Conservation (phyloP, 2,888 invertebrate species). For the Cryptocephalus primarius region DNA sequence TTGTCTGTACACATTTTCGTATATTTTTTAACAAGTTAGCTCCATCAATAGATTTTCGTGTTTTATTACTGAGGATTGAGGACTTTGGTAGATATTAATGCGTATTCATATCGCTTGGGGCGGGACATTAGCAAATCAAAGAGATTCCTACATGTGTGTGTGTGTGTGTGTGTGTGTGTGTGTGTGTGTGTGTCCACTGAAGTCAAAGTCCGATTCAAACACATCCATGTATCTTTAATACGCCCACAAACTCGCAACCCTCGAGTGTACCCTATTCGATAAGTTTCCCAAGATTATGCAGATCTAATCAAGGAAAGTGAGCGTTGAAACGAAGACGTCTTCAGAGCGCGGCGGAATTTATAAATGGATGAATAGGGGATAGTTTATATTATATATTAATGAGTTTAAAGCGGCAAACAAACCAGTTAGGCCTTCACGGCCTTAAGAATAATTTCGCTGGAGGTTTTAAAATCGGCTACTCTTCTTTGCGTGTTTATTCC, state of each 20-base stretch:
- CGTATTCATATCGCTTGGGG: constrained; percentile 21
- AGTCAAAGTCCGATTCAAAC: constrained; percentile 11
- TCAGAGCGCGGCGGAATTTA: constrained; percentile 2
- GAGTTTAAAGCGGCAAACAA: too few relatives aligned
- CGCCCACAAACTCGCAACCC: constrained; percentile 14
- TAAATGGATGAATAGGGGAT: not conserved
- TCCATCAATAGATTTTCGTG: too few relatives aligned
- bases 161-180: constrained; percentile 21
- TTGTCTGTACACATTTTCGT: too few relatives aligned
- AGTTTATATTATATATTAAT: not conserved
- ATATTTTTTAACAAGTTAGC: too few relatives aligned
- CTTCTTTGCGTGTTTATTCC: not conserved
- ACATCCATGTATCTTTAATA: constrained; percentile 22
- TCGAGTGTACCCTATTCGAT: constrained; percentile 14
- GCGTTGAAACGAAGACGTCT: constrained; percentile 1
- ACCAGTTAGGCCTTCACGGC: too few relatives aligned
- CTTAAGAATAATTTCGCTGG: too few relatives aligned
- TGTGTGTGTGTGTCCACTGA: constrained; percentile 19
- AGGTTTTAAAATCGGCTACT: too few relatives aligned
- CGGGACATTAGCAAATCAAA: constrained; percentile 22
- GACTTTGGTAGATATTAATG: constrained; percentile 24
- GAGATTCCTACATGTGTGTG: constrained; percentile 15
- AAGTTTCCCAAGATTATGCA: constrained; percentile 21
- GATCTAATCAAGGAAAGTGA: constrained; percentile 13
- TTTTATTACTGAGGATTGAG: too few relatives aligned